Base-by-base conservation (phyloP, 2,888 invertebrate species). In the Merodon equestris region DNA sequence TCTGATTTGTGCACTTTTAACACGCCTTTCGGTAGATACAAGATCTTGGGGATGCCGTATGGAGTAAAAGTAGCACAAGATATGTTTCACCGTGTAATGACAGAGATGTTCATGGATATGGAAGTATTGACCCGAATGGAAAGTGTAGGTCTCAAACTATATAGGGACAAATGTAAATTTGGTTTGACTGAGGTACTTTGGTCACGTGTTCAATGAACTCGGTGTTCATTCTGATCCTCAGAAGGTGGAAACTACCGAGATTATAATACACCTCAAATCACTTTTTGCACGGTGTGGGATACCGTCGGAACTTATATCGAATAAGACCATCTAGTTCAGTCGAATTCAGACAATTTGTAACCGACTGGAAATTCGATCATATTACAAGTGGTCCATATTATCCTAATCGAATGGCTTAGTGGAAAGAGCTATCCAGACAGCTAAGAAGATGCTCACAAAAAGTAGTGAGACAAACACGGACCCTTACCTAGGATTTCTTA, bases 51-150 rank as follows among this genome's bases (percentile, higher is more conserved):
- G 27, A 48, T 83, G 42, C 83, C 84, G 13, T 84, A 83, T 50
- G 83, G 83, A 13, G 17, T 84, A 12, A 81, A 81, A 14, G 83
- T 82, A 42, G 83, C 84, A 1, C 83, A 83, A n/a, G 83, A 84
- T 66, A 79, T 83, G 13, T 83, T 83, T 60, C 82, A 82, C 19
- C 74, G 82, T 61, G 57, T 82, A 9, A 82, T 84, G 82, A 50
- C 60, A 5, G 42, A 60, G 47, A 36, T 54, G 13, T 51, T 47
- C n/a, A n/a, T n/a, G n/a, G 48, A 51, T 42, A 47, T 68, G 34
- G 14, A 66, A 45, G 51, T 66, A 12, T n/a, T n/a, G n/a, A n/a
- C n/a, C n/a, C n/a, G n/a, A n/a, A n/a, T n/a, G n/a, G n/a, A n/a
- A n/a, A n/a, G n/a, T n/a, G n/a, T n/a, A n/a, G n/a, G n/a, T n/a